Evolutionary conservation across 2,888 invertebrate species (phyloP), one percentile per base, ranked within the genome.

Genomic region (Sturmia bella): DNA sequence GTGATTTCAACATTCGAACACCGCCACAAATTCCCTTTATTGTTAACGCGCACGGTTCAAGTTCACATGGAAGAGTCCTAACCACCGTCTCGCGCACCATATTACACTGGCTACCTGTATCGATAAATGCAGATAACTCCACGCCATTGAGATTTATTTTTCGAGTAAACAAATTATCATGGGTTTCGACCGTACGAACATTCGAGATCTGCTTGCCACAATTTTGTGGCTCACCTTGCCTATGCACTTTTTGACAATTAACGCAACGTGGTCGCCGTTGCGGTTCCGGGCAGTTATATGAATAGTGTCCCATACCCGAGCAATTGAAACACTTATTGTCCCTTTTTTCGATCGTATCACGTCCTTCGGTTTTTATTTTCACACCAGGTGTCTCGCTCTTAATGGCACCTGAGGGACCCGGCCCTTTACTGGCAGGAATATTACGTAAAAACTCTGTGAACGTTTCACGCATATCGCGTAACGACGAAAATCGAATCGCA

Each of bases 241-340:
- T 45, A 45, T 82, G 82, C 11, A 82, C 78, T n/a, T 61, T 82
- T 13, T 66, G 59, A 12, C 77, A 81, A 41, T 77, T 61, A 7
- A 27, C 39, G 15, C 76, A 76, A 9, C 76, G 66, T 11, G 17
- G 21, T 11, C 73, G 56, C 4, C 64, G 69, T 54, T 64, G 70
- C n/a, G 82, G 74, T 15, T 74, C 63, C 1, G 75, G 57, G 21
- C 82, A 78, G 21, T 59, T 74, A 7, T 9, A 72, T 1, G 82
- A 57, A 15, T 78, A 69, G 17, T 57, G 57, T 1, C 39, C 39
- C 7, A 39, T 13, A 19, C 19, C 57, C 3, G 1, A 3, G 19
- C 39, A 57, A 39, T 57, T 57, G 13, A 5, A 57, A 11, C 39
- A 57, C 3, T 39, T 57, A 21, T 9, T 17, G 2, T 13, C 13